Conservation (phyloP, 1,140 invertebrate species). For the Diuraphis noxia region DNA sequence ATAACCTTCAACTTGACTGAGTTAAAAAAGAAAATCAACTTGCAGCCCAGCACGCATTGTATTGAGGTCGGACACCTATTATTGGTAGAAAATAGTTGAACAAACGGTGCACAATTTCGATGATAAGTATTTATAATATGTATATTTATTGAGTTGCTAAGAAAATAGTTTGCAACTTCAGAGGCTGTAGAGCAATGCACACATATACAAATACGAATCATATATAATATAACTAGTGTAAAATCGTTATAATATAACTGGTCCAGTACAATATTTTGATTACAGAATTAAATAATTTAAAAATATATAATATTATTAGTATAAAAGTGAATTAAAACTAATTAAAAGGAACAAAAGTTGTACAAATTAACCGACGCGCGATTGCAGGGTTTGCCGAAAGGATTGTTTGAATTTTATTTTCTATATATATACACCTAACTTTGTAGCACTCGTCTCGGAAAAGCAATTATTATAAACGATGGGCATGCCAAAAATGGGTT, state of each 20-base stretch:
- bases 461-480: not conserved
- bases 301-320: slow-evolving; percentile 22
- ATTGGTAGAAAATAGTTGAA: too few relatives aligned
- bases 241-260: slow-evolving; percentile 26
- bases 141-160: slow-evolving; percentile 6
- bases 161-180: not conserved
- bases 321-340: slow-evolving; percentile 24
- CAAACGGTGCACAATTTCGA: too few relatives aligned
- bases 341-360: slow-evolving; percentile 10
- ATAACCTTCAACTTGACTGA: too few relatives aligned
- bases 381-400: not conserved
- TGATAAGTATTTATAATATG: not conserved
- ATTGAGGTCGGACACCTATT: too few relatives aligned
- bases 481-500: not conserved
- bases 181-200: not conserved
- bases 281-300: slow-evolving; percentile 29
- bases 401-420: not conserved
- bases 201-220: not conserved
- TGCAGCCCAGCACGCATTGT: too few relatives aligned
- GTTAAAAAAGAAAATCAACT: too few relatives aligned
- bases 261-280: slow-evolving; percentile 16
- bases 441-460: not conserved
- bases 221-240: slow-evolving; percentile 13
- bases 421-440: not conserved
- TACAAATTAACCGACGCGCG: slow-evolving; percentile 7